Evolutionary conservation across 2,113 vertebrate species (phyloP).

Genomic region (Cyprinodon variegatus): DNA sequence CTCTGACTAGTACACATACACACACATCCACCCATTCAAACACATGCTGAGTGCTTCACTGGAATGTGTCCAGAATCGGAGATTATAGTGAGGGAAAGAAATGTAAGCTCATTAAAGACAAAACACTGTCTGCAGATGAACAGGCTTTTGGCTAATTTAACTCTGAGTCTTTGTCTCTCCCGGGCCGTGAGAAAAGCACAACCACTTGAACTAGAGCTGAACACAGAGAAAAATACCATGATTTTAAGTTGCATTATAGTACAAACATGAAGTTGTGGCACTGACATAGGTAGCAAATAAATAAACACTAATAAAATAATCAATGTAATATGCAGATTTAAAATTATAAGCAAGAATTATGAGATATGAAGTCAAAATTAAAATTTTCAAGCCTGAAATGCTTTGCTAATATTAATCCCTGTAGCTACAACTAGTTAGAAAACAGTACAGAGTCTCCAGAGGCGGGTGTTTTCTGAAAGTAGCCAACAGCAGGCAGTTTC

Average conservation of each 20-base stretch:
- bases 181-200: slow-evolving; percentile 47
- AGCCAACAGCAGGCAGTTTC: no score
- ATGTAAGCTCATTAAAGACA: slow-evolving; percentile 80
- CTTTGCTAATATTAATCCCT: no score
- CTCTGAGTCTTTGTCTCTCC: slow-evolving; percentile 66
- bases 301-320: background rate
- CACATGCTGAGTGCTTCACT: slow-evolving; percentile 48
- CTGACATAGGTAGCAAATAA: background rate
- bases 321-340: background rate
- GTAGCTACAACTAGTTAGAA: no score
- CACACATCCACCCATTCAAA: slow-evolving; percentile 22
- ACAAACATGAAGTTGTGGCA: background rate
- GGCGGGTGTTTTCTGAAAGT: no score
- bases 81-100: slow-evolving; percentile 78
- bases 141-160: slow-evolving; percentile 76
- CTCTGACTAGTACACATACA: slow-evolving; percentile 19
- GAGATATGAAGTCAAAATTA: background rate
- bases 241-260: background rate
- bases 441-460: no score
- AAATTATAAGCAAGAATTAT: background rate
- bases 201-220: background rate
- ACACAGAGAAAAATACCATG: background rate
- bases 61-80: slow-evolving; percentile 76
- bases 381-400: no score
- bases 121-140: slow-evolving; percentile 72